Evolutionary conservation across 2,113 vertebrate genomes (phyloP), one percentile per base, ranked within the genome.

Genomic region (Lagenorhynchus albirostris): DNA sequence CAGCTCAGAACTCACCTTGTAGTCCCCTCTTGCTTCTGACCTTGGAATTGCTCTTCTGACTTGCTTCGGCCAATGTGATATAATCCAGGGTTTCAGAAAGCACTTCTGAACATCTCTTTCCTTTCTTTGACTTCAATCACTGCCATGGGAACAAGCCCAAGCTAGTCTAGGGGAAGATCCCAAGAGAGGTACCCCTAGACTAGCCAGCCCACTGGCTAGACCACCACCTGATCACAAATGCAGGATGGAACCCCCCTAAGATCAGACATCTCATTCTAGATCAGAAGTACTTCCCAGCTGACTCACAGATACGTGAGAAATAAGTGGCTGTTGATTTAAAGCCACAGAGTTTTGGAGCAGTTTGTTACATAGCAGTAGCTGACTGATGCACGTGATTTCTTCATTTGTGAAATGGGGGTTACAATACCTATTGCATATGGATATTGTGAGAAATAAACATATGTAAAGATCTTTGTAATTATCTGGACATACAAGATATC

Each of bases 341-440:
- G 12, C 10, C 31, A 38, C 31, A 1, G 11, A 8, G 26, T 33
- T 9, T 47, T 26, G 26, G n/a, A 15, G 4, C 8, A 0, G 5
- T 62, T 93, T 70, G 21, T 63, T 50, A 44, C 1, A 8, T 20
- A 33, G 53, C 62, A 89, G 0, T 18, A 18, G 6, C 70, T 84
- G 53, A 47, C 70, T 29, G 21, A 90, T 70, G 77, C n/a, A 44
- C n/a, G 14, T 41, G 1, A 29, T 25, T 60, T 55, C 9, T 13
- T 62, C 12, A 14, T 58, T 65, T 74, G 38, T 70, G 50, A 68
- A 50, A 47, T 10, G 13, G 4, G 20, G 29, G 8, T 74, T 17
- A 25, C 31, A 7, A n/a, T 44, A 25, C 29, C 12, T 44, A 11
- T 10, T 47, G 31, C 38, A 26, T 79, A 31, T 17, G 9, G 18